Percentiles rank a stretch among this genome's conserved stretches.
Evolutionary conservation across 2,797 vertebrate genomes (phyloP).

Genomic region (Cyclopterus lumpus): DNA sequence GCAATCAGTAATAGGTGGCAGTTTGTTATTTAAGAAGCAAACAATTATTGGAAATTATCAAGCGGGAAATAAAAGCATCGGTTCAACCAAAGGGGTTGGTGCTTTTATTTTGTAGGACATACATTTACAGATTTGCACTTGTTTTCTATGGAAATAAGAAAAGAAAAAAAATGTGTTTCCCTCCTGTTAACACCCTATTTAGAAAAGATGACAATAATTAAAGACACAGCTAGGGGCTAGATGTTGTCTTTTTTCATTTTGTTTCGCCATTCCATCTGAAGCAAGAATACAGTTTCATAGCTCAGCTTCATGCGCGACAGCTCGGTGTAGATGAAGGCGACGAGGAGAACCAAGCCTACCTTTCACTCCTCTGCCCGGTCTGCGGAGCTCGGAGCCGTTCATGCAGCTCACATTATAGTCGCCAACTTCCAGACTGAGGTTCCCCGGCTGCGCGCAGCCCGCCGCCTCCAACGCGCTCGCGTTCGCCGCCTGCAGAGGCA

Average conservation of each 20-base stretch:
- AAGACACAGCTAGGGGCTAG: not conserved
- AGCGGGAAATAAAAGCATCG: not conserved
- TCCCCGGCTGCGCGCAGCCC: conserved; percentile 51
- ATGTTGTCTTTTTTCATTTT: too few relatives aligned
- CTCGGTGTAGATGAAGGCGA: not conserved
- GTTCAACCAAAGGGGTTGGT: not conserved
- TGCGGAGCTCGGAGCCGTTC: conserved; percentile 42
- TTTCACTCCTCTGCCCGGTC: conserved; percentile 34
- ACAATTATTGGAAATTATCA: not conserved
- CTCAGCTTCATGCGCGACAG: not conserved
- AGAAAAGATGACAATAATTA: not conserved
- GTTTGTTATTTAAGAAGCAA: conserved; percentile 2
- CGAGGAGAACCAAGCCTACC: conserved; percentile 37
- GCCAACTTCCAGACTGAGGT: conserved; percentile 61
- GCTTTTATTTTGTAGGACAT: conserved; percentile 28
- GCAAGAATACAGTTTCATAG: not conserved
- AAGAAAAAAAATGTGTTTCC: not conserved
- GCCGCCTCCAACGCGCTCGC: conserved; percentile 14
- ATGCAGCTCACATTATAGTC: conserved; percentile 56
- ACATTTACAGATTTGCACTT: not conserved
- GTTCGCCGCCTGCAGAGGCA: conserved; percentile 57
- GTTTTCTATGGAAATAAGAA: not conserved
- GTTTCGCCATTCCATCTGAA: not conserved
- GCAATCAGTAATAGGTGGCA: conserved; percentile 16
- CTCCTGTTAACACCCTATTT: not conserved